phyloP scores from a whole-genome alignment of 2,797 vertebrate genomes.

The Nyctibius grandis region DNA sequence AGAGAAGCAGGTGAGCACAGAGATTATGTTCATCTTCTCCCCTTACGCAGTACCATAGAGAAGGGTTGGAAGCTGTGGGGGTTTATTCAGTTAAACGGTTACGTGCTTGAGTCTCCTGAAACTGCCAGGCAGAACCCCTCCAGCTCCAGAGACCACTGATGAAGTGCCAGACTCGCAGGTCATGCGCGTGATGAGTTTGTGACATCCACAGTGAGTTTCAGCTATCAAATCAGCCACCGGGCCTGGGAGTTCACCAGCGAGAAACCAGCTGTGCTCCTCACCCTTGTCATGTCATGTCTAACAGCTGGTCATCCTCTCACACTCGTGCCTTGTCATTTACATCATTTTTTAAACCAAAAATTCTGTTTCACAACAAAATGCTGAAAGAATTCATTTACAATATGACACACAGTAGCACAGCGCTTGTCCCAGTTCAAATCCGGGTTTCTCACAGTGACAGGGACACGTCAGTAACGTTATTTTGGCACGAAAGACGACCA shows the following conservation, averaged over 20 bases:
- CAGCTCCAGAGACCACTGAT: background rate
- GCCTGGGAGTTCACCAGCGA: background rate
- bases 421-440: background rate
- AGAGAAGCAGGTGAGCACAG: background rate
- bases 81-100: background rate
- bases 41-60: background rate
- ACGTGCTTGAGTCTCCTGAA: background rate
- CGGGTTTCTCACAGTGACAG: background rate
- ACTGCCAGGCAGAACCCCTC: background rate
- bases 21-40: background rate
- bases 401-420: background rate
- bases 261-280: background rate
- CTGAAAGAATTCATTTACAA: background rate
- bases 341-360: background rate
- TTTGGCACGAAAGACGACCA: rapidly evolving
- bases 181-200: rapidly evolving
- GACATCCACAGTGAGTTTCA: background rate
- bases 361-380: background rate
- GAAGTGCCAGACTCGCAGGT: background rate
- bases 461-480: background rate
- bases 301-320: background rate
- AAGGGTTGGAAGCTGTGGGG: background rate
- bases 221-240: background rate
- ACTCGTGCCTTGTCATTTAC: background rate
- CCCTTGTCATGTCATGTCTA: background rate